Evolutionary conservation across 23 tunicate genomes (phyloP), one percentile per base, ranked within the genome.

Genomic region (Ciona savignyi): DNA sequence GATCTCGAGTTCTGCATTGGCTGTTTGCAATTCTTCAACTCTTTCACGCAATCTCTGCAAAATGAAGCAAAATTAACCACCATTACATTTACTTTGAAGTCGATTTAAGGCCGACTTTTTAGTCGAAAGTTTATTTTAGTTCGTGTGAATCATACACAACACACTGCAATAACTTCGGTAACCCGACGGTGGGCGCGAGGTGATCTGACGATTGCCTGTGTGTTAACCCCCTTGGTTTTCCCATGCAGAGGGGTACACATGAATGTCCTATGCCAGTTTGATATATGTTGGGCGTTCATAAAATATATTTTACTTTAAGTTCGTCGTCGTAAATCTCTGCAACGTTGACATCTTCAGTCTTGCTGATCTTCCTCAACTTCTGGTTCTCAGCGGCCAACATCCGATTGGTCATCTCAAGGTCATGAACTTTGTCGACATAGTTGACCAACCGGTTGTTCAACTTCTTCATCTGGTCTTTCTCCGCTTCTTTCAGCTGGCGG

Each of bases 351-450:
- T 78, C 74, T 1, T 74, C 29, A 1, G 35, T 49, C 25, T 77
- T 67, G 65, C 70, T 70, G 28, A 48, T 42, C 62, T 83, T 83
- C 27, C 76, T 51, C 68, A 85, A 62, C 30, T 29, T 42, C 32
- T 31, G 76, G 42, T 85, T 85, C 71, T 85, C 92, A 11, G 84
- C 85, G 19, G 61, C 26, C 70, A 85, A 32, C 2, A 60, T 20
- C 60, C 67, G 74, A 49, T 74, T 79, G 49, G 77, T 75, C 35
- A 28, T 71, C 30, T 75, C 83, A 23, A 85, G 71, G 67, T 85
- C 92, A 60, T 85, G 92, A 56, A 85, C 92, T 74, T 85, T 85
- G 70, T 85, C 92, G 33, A 85, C 82, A 76, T 85, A 85, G 70
- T 85, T 85, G 49, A 85, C 92, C 65, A 85, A 29, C 9, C 84